Evolutionary conservation across 2,888 invertebrate genomes (phyloP), one percentile per base, ranked within the genome.

Genomic region (Ceratothoa steindachneri): DNA sequence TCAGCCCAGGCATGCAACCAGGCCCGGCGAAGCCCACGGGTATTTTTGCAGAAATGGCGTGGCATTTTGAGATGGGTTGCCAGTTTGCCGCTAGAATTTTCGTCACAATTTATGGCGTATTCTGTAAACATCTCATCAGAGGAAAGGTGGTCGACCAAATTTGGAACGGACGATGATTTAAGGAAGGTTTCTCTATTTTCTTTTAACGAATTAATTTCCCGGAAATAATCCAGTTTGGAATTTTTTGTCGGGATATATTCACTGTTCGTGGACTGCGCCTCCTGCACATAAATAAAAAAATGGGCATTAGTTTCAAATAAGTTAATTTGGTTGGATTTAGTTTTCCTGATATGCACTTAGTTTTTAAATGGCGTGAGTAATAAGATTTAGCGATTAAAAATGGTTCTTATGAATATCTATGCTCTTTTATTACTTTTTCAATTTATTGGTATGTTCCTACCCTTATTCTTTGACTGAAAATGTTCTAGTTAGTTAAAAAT

Each of bases 231-330:
- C 83, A 93, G 86, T 83, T 93, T 93, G 0, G 93, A 93, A 82
- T 94, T 94, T 83, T 93, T 93, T 83, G 94, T 94, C 67, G 94
- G 84, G 93, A 94, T 93, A 82, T 94, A 94, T 82, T 94, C 94
- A 94, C 94, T 94, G 83, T 93, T 94, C 83, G 93, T 91, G 82
- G 93, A 93, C 83, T 93, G 93, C 83, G 94, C 94, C 82, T 93
- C 93, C 0, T 91, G 90, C 74, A 90, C 86, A 80, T 83, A 9
- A 41, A 41, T 9, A 15, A 41, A 41, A 15, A n/a, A n/a, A n/a
- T n/a, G n/a, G n/a, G n/a, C n/a, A n/a, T n/a, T n/a, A n/a, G n/a
- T n/a, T n/a, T n/a, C n/a, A n/a, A n/a, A n/a, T n/a, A n/a, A n/a
- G n/a, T n/a, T n/a, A n/a, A n/a, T n/a, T n/a, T n/a, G n/a, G n/a